Evolutionary conservation across 1,140 invertebrate species (phyloP), one percentile per base, ranked within the genome.

Genomic region (Leptoteleia sp.): DNA sequence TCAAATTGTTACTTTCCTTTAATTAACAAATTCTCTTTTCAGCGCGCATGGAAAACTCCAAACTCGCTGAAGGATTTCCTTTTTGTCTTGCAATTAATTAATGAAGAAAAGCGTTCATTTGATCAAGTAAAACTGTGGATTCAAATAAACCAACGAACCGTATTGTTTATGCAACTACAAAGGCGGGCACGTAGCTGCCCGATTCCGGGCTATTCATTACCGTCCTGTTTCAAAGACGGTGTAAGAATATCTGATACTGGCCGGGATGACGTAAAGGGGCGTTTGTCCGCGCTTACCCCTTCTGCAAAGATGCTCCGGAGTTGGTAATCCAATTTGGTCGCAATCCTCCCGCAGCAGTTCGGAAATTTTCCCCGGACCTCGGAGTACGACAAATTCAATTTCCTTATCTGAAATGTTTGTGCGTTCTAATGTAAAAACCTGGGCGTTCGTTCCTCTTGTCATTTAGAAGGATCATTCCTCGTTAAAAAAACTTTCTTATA

Each of bases 401-500:
- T 70, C 17, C 15, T 55, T 25, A 33, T 48, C 31, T 47, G 35
- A 70, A 76, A 72, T 73, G 68, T 61, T 59, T 59, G 71, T 35
- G 25, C 38, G 27, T 42, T 71, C 25, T 45, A 55, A 65, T 62
- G 50, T 68, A 73, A 76, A 76, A 73, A 76, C 62, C 15, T 6
- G 33, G 62, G 55, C 38, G 61, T 67, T 72, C 47, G 27, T 54
- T 61, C 27, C 67, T 76, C 68, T 80, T 80, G 78, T 70, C 62
- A 70, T 76, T 72, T 65, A 71, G 62, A 47, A 54, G 70, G 72
- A 80, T 80, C 78, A 68, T 43, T 73, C 6, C 68, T 80, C 55
- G 50, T 73, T 76, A 72, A 72, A 76, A 80, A 80, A n/a, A n/a
- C n/a, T n/a, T n/a, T n/a, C n/a, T n/a, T n/a, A n/a, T 27, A 73